Conservation (phyloP, 1,140 invertebrate species). For the Dreissena polymorpha region DNA sequence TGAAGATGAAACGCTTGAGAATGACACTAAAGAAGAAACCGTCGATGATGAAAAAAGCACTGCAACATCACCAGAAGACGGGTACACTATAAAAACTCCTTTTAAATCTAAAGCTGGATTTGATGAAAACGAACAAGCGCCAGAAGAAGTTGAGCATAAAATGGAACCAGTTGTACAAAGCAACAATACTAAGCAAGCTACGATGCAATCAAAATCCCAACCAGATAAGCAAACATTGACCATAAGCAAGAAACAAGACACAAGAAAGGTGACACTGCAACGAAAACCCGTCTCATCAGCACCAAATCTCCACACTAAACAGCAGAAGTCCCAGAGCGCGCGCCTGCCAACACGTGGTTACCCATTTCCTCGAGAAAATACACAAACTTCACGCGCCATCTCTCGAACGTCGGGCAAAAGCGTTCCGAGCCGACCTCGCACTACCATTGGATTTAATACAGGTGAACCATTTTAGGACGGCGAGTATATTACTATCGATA, state of each 20-base stretch:
- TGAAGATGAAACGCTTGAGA: too few relatives aligned
- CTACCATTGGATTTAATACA: conserved; percentile 20
- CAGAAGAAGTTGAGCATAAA: background rate
- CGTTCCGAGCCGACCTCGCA: conserved; percentile 30
- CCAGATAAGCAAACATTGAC: background rate
- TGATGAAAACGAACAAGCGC: background rate
- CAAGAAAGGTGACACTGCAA: too few relatives aligned
- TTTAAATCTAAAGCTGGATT: too few relatives aligned
- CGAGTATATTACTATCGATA: too few relatives aligned
- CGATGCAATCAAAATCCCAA: background rate
- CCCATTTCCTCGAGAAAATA: conserved; percentile 1
- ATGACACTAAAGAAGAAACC: too few relatives aligned
- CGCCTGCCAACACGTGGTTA: conserved; percentile 1
- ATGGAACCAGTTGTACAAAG: background rate
- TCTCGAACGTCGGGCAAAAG: conserved; percentile 27
- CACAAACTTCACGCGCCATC: background rate
- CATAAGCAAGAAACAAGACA: too few relatives aligned
- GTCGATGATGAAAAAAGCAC: too few relatives aligned
- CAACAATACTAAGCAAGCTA: background rate
- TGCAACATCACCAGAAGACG: too few relatives aligned
- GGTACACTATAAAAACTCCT: too few relatives aligned
- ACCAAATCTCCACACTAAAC: background rate
- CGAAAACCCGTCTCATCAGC: too few relatives aligned
- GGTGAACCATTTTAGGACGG: conserved; percentile 15
- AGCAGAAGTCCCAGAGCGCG: conserved; percentile 37